A percentile compares a stretch with the other conserved stretches of the same genome.
Evolutionary conservation across 1,140 invertebrate species (phyloP).

Genomic region (Drosophila parvula): DNA sequence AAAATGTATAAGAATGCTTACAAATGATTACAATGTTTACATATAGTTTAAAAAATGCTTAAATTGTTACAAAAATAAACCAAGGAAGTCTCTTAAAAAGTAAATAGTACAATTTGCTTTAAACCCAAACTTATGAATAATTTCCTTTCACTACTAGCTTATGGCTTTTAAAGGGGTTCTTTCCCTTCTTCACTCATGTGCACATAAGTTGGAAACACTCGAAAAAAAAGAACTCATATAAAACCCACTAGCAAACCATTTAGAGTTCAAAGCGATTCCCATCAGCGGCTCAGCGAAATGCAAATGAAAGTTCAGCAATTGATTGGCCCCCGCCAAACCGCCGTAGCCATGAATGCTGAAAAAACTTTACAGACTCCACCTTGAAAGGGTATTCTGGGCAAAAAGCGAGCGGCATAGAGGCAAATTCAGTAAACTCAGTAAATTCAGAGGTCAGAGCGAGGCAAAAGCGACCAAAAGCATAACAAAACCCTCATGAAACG

Average conservation of each 20-base stretch:
- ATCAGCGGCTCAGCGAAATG: constrained; percentile 43
- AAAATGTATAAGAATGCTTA: too few species aligned
- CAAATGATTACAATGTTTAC: neutral
- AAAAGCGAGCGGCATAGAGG: constrained; percentile 35
- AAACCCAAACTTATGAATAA: neutral
- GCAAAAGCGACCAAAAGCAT: constrained; percentile 49
- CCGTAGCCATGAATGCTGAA: constrained; percentile 1
- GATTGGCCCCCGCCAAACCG: constrained; percentile 21
- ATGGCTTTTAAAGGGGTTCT: neutral
- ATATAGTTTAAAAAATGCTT: neutral
- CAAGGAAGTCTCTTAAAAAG: neutral
- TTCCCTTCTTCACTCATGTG: neutral
- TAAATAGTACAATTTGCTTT: neutral
- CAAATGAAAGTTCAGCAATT: constrained; percentile 48
- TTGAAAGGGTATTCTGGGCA: constrained; percentile 45
- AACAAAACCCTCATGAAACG: constrained; percentile 46
- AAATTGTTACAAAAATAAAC: neutral
- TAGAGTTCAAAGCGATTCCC: constrained; percentile 36
- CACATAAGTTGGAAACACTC: neutral
- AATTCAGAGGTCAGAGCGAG: constrained; percentile 49
- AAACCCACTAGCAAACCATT: constrained; percentile 25
- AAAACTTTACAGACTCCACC: constrained; percentile 51
- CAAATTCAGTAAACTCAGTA: constrained; percentile 20
- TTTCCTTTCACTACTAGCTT: too few species aligned
- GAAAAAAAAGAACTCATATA: neutral